These are phyloP conservation scores for Synanthedon andrenaeformis DNA, from an alignment of 2,888 invertebrate genomes.

Conservation along the genomic window DNA sequence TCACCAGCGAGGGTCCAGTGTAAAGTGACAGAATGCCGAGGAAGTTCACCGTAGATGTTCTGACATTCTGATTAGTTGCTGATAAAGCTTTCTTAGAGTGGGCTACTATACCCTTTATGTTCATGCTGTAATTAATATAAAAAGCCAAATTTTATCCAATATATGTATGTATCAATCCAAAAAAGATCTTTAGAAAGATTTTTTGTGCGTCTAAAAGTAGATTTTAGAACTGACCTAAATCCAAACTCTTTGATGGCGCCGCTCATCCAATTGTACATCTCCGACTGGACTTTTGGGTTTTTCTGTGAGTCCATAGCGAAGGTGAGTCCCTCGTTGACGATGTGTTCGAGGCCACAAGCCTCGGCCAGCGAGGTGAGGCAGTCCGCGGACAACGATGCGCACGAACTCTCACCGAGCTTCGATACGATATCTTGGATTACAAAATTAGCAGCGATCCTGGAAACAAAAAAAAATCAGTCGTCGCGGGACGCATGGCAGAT, in stretches of 20 bases:
- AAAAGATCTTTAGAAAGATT: too few relatives aligned
- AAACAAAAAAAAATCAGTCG: conserved; percentile 9
- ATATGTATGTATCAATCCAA: too few relatives aligned
- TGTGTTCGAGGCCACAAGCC: conserved; percentile 79
- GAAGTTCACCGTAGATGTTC: conserved; percentile 80
- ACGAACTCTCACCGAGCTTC: conserved; percentile 87
- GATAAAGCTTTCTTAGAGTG: conserved; percentile 85
- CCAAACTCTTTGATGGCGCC: conserved; percentile 89
- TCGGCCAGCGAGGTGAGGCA: conserved; percentile 84
- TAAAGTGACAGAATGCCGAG: conserved; percentile 84
- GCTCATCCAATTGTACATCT: conserved; percentile 84
- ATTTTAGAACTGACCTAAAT: conserved; percentile 72
- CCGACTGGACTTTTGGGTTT: conserved; percentile 91
- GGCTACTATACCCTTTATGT: conserved; percentile 79
- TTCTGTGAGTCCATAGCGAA: conserved; percentile 86
- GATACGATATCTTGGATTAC: conserved; percentile 85
- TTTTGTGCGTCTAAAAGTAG: too few relatives aligned
- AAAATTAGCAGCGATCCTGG: conserved; percentile 78
- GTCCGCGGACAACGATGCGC: conserved; percentile 75
- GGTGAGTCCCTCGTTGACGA: conserved; percentile 77
- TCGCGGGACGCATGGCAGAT: too few relatives aligned
- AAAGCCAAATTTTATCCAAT: background rate
- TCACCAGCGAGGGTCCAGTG: conserved; percentile 80
- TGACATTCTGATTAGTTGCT: conserved; percentile 87
- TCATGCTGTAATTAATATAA: conserved; percentile 56